These are phyloP conservation scores for Cyclophora punctaria DNA, from an alignment of 2,888 invertebrate genomes.

Conservation along the genomic window DNA sequence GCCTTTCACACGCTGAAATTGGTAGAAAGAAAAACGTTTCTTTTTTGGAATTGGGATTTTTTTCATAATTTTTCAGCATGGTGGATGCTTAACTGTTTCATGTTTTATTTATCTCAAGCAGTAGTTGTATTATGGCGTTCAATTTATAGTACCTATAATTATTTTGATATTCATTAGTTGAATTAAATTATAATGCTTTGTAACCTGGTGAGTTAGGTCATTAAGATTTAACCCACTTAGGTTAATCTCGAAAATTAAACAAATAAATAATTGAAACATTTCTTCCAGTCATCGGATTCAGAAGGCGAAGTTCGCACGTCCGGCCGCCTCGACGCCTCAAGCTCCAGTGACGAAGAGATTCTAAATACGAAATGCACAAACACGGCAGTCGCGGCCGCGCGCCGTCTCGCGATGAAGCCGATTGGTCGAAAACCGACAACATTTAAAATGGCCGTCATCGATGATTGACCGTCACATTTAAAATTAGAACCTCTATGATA, in stretches of 20 bases:
- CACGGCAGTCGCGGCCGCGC: conserved; percentile 29
- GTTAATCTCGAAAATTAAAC: not conserved
- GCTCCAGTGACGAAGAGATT: conserved; percentile 64
- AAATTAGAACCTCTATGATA: not conserved
- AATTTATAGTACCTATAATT: too few relatives aligned
- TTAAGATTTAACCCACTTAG: not conserved
- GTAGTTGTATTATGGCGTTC: too few relatives aligned
- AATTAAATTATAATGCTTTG: too few relatives aligned
- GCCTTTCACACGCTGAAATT: too few relatives aligned
- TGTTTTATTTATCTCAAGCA: too few relatives aligned
- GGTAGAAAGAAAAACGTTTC: too few relatives aligned
- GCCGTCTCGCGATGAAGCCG: conserved; percentile 59
- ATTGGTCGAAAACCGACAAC: conserved; percentile 48
- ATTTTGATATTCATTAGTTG: too few relatives aligned
- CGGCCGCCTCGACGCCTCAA: conserved; percentile 53
- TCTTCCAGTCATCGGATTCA: conserved; percentile 53
- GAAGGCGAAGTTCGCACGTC: conserved; percentile 50
- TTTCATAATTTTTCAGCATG: not conserved
- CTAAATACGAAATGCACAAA: conserved; percentile 45
- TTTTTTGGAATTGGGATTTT: not conserved
- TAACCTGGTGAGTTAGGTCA: too few relatives aligned
- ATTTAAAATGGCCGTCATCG: conserved; percentile 61
- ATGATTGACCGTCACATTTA: conserved; percentile 43
- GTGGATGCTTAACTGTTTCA: not conserved
- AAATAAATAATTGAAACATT: conserved; percentile 3